Base-by-base conservation (phyloP, 2,797 vertebrate species). In the Sebastes hubbsi region DNA sequence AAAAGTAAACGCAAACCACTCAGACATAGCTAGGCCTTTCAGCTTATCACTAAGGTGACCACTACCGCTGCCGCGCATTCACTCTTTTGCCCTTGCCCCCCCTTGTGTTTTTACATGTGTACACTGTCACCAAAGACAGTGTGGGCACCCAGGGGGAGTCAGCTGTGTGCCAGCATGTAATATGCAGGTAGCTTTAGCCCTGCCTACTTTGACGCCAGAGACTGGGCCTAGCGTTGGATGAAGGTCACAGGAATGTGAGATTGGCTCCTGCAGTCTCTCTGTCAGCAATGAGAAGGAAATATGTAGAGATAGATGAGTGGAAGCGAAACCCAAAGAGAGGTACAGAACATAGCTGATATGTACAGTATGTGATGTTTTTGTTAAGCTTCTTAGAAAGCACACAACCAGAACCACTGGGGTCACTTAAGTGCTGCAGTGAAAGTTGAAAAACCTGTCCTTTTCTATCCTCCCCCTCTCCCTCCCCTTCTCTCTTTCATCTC, bases 211-310 rank as follows among this genome's bases (percentile, higher is more conserved):
- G 87, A 93, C 88, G 88, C 86, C 87, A 85, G 82, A 89, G 91
- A 89, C 86, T 70, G 86, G 93, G 94, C 94, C 93, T 92, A 94
- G 92, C 91, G 74, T 80, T 85, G 91, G 92, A 95, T 97, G 97
- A 98, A 99, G 98, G 97, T 98, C 97, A 98, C 90, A 90, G 94
- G 96, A 97, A 96, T 96, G 96, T 94, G 94, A 95, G 91, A 89
- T 87, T 77, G 87, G 87, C 94, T 95, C 92, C 95, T 90, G 92
- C 95, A 94, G 95, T 95, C 93, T 92, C 83, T 88, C 86, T 71
- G 89, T 91, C 92, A 87, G 93, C 90, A 88, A 83, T 4, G 80
- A 92, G 89, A 93, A 80, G 88, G 87, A 87, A 89, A 84, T 67
- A 69, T 80, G 78, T 78, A 70, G 85, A 76, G 67, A 58, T 76